A percentile compares a stretch with the other conserved stretches of the same genome.
phyloP scores from a whole-genome alignment of 2,113 vertebrate genomes.

The Macroglossus sobrinus region DNA sequence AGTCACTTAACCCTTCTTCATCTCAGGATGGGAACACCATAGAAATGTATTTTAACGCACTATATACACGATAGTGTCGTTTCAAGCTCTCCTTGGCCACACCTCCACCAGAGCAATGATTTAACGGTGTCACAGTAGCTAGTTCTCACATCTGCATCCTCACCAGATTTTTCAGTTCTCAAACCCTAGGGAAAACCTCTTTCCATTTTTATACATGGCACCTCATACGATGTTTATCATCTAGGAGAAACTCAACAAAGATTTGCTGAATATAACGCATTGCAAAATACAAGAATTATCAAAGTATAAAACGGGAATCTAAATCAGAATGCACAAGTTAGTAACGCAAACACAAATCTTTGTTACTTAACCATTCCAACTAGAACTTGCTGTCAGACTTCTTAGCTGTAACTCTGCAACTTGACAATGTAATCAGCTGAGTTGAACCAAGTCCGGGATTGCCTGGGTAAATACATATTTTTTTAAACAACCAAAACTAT shows the following conservation, averaged over 20 bases:
- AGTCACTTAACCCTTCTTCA: neutral
- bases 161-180: neutral
- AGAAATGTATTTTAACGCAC: neutral
- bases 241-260: neutral
- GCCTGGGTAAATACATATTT: neutral
- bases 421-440: neutral
- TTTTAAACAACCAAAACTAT: neutral
- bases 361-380: neutral
- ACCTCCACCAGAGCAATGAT: neutral
- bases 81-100: accelerated
- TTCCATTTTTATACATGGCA: no score
- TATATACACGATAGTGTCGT: accelerated
- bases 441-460: neutral
- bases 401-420: neutral
- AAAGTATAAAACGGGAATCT: neutral
- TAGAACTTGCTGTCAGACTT: neutral
- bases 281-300: neutral
- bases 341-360: neutral
- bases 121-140: accelerated
- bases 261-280: neutral
- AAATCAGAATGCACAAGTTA: neutral
- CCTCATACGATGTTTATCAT: neutral
- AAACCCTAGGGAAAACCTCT: neutral
- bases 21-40: neutral
- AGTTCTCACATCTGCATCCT: neutral